Percentiles rank a stretch among this genome's conserved stretches.
Evolutionary conservation across 2,113 vertebrate species (phyloP).

Genomic region (Stictonetta naevosa): DNA sequence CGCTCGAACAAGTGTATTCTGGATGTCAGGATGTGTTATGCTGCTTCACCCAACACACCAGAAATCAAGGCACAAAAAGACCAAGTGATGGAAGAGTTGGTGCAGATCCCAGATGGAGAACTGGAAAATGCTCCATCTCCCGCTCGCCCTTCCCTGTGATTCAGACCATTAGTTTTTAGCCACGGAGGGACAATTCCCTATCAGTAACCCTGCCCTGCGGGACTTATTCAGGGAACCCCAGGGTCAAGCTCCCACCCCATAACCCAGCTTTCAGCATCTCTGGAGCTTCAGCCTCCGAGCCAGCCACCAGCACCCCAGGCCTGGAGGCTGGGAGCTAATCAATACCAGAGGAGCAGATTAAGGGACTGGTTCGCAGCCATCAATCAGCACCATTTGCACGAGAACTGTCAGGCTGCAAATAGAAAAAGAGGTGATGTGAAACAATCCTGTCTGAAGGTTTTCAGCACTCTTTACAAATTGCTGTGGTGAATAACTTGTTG

Average conservation of each 20-base stretch:
- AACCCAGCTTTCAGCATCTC: accelerated
- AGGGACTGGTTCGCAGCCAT: constrained; percentile 31
- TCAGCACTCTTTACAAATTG: constrained; percentile 80
- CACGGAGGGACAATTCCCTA: not conserved
- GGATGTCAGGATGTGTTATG: not conserved
- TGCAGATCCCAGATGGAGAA: not conserved
- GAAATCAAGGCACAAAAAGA: not conserved
- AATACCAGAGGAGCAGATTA: constrained; percentile 41
- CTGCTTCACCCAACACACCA: not conserved
- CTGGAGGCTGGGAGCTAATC: not conserved
- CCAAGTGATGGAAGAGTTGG: not conserved
- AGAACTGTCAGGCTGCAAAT: constrained; percentile 67
- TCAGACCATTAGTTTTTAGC: not conserved
- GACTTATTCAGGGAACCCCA: accelerated
- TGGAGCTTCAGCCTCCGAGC: not conserved
- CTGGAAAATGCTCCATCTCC: not conserved
- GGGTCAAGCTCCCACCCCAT: accelerated
- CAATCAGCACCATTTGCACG: constrained; percentile 70
- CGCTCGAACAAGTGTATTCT: not conserved
- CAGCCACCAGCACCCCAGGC: not conserved
- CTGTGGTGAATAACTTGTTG: constrained; percentile 79
- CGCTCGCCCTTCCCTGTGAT: not conserved
- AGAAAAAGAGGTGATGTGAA: constrained; percentile 71
- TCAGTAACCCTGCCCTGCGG: accelerated
- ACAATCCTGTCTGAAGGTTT: constrained; percentile 78